Percentiles rank a stretch among this genome's conserved stretches.
These are phyloP conservation scores for Macaria notata DNA, from an alignment of 2,888 invertebrate genomes.

Conservation along the genomic window DNA sequence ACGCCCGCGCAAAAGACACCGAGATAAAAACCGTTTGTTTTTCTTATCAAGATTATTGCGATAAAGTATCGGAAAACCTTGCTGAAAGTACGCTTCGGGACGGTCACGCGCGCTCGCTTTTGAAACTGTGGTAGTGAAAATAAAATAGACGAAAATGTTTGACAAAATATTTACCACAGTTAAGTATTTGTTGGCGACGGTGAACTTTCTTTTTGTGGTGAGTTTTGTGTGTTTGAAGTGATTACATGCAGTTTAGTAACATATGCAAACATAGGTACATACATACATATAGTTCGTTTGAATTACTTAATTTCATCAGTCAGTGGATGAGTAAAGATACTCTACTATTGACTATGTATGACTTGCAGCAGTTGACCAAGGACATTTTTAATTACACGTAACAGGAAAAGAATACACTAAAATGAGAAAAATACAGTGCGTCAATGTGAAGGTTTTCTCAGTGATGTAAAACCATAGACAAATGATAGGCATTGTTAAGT, in stretches of 20 bases:
- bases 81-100: slow-evolving; percentile 52
- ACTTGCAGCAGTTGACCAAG: too few relatives aligned
- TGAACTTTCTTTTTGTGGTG: slow-evolving; percentile 73
- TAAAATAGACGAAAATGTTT: slow-evolving; percentile 54
- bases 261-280: background rate
- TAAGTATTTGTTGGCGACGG: slow-evolving; percentile 65
- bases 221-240: slow-evolving; percentile 40
- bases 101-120: slow-evolving; percentile 49
- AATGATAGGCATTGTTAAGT: too few relatives aligned
- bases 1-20: slow-evolving; percentile 19
- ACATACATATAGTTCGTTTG: background rate
- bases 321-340: too few relatives aligned
- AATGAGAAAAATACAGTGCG: too few relatives aligned
- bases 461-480: too few relatives aligned
- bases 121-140: slow-evolving; percentile 16
- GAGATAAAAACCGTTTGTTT: slow-evolving; percentile 71
- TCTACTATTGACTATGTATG: too few relatives aligned
- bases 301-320: too few relatives aligned
- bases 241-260: too few relatives aligned
- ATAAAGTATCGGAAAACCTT: slow-evolving; percentile 65
- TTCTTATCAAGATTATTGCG: slow-evolving; percentile 76
- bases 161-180: slow-evolving; percentile 74
- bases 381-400: too few relatives aligned
- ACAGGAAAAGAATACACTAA: too few relatives aligned
- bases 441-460: too few relatives aligned